Evolutionary conservation across 2,888 invertebrate species (phyloP).

Genomic region (Drosophila limbata): DNA sequence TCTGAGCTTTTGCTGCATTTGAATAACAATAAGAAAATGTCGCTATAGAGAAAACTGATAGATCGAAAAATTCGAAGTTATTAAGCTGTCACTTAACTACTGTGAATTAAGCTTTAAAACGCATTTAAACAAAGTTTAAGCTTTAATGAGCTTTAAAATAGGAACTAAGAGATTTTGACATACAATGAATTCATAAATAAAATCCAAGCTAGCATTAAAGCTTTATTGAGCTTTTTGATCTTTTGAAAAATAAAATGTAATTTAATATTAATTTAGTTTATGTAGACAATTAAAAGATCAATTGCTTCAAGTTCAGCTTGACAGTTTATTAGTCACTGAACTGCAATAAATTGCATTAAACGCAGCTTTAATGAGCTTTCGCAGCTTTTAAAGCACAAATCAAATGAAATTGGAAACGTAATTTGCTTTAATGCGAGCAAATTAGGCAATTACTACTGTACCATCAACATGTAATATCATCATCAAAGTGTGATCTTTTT

Average conservation of each 20-base stretch:
- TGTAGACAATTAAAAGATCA: no score
- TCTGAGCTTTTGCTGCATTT: background rate
- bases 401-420: constrained; percentile 5
- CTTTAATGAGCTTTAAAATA: background rate
- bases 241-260: background rate
- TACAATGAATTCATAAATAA: background rate
- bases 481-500: constrained; percentile 35
- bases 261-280: no score
- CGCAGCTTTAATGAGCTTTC: constrained; percentile 14
- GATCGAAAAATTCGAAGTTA: background rate
- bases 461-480: constrained; percentile 37
- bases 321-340: constrained; percentile 10
- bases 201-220: background rate
- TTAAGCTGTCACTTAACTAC: no score
- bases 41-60: background rate
- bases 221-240: background rate
- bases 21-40: background rate
- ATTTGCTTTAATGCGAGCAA: constrained; percentile 23
- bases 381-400: background rate
- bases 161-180: background rate
- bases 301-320: constrained; percentile 1
- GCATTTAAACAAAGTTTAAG: background rate
- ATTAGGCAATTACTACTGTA: constrained; percentile 54
- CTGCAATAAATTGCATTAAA: constrained; percentile 6
- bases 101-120: background rate